Evolutionary conservation across 2,888 invertebrate species (phyloP).

Genomic region (Hirtodrosophila duncani): DNA sequence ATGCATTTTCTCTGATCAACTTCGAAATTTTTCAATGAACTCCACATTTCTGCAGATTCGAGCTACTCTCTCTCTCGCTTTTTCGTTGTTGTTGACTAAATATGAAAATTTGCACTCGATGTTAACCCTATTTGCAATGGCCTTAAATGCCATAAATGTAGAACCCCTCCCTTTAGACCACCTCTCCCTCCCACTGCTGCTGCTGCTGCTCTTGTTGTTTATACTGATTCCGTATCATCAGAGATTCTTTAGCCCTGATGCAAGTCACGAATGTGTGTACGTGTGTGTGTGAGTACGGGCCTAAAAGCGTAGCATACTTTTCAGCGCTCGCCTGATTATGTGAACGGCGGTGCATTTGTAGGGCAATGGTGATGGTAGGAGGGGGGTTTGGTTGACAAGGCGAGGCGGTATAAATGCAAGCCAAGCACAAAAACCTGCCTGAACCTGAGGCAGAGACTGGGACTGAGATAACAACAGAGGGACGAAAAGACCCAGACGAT

Average conservation of each 20-base stretch:
- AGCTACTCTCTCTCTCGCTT: no score
- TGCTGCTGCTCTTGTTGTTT: constrained; percentile 52
- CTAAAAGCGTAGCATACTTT: constrained; percentile 58
- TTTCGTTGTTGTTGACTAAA: no score
- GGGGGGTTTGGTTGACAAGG: no score
- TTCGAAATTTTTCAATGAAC: no score
- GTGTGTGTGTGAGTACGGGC: neutral
- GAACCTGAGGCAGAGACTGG: constrained; percentile 11
- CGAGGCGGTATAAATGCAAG: constrained; percentile 34
- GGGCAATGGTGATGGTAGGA: no score
- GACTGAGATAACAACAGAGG: no score
- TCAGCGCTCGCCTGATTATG: constrained; percentile 67
- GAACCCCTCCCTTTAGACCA: no score
- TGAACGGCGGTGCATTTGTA: constrained; percentile 12
- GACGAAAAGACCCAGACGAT: no score
- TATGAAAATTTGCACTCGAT: constrained; percentile 71
- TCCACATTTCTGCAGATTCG: no score
- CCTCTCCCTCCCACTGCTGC: neutral
- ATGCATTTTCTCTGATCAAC: no score
- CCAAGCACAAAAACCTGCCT: constrained; percentile 44
- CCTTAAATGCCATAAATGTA: constrained; percentile 65
- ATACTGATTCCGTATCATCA: constrained; percentile 72
- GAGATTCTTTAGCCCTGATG: constrained; percentile 66
- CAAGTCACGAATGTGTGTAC: no score
- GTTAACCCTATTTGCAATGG: constrained; percentile 68